A percentile compares a stretch with the other conserved stretches of the same genome.
These are phyloP conservation scores for Oncorhynchus mykiss DNA, from an alignment of 2,113 vertebrate genomes.

Conservation along the genomic window DNA sequence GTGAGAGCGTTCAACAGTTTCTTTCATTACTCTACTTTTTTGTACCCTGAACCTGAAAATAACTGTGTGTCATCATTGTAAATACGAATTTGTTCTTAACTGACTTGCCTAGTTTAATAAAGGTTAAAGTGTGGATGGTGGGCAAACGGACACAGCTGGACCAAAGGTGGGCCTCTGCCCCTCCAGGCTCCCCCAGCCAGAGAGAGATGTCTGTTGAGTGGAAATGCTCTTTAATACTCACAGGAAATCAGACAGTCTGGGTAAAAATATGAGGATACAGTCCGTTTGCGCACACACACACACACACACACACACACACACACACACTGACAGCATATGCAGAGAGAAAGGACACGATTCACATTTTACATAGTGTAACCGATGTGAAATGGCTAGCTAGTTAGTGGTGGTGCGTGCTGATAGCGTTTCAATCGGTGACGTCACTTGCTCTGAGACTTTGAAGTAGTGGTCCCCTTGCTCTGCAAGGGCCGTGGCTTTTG, in stretches of 20 bases:
- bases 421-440: too few relatives aligned
- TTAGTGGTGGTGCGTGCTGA: too few relatives aligned
- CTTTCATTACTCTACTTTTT: too few relatives aligned
- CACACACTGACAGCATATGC: background rate
- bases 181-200: slow-evolving; percentile 29
- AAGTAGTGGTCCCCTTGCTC: too few relatives aligned
- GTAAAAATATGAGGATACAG: slow-evolving; percentile 1
- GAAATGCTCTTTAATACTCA: slow-evolving; percentile 54
- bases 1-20: too few relatives aligned
- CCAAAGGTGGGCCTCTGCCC: slow-evolving; percentile 46
- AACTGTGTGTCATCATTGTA: background rate
- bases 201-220: slow-evolving; percentile 45
- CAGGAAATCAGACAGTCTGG: slow-evolving; percentile 36
- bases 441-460: too few relatives aligned
- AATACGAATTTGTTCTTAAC: too few relatives aligned
- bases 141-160: slow-evolving; percentile 54
- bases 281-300: slow-evolving; percentile 9
- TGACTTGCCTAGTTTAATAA: too few relatives aligned
- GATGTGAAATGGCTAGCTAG: too few relatives aligned
- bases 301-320: slow-evolving; percentile 15
- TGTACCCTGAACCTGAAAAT: slow-evolving; percentile 41
- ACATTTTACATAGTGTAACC: too few relatives aligned
- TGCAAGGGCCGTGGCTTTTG: too few relatives aligned
- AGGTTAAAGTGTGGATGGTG: background rate
- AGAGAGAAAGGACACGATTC: background rate